These are phyloP conservation scores for Ibidorhyncha struthersii DNA, from an alignment of 2,113 vertebrate species.

Conservation along the genomic window DNA sequence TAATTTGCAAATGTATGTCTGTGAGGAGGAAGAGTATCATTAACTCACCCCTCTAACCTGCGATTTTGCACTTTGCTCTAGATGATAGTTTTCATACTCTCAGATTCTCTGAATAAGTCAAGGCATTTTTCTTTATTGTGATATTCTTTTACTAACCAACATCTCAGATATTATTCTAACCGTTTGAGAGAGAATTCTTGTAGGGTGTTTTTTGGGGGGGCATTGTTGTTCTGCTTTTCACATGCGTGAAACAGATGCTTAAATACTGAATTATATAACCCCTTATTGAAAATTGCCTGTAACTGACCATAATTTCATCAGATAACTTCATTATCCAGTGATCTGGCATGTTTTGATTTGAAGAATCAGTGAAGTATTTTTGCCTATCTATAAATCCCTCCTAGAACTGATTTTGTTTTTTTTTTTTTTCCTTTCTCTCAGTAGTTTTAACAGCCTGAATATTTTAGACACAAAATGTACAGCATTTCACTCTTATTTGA, in stretches of 20 bases:
- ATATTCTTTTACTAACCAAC: neutral
- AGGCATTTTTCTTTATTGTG: neutral
- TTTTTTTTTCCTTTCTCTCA: neutral
- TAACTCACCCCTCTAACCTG: neutral
- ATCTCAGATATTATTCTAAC: neutral
- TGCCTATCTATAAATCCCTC: neutral
- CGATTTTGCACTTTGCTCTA: neutral
- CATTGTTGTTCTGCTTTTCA: neutral
- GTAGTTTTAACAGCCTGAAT: neutral
- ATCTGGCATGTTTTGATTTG: neutral
- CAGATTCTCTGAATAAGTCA: neutral
- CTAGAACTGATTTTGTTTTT: neutral
- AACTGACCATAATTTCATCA: neutral
- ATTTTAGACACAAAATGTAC: neutral
- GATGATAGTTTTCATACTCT: neutral
- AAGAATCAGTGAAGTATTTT: neutral
- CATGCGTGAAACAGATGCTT: rapidly evolving
- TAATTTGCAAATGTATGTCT: neutral
- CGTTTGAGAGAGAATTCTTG: neutral
- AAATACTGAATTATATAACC: neutral
- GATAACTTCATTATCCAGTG: neutral
- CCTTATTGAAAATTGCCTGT: neutral
- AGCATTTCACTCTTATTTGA: neutral
- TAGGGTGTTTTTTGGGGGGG: neutral
- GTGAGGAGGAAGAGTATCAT: neutral